phyloP scores from a whole-genome alignment of 2,113 vertebrate species.

The Athene noctua region DNA sequence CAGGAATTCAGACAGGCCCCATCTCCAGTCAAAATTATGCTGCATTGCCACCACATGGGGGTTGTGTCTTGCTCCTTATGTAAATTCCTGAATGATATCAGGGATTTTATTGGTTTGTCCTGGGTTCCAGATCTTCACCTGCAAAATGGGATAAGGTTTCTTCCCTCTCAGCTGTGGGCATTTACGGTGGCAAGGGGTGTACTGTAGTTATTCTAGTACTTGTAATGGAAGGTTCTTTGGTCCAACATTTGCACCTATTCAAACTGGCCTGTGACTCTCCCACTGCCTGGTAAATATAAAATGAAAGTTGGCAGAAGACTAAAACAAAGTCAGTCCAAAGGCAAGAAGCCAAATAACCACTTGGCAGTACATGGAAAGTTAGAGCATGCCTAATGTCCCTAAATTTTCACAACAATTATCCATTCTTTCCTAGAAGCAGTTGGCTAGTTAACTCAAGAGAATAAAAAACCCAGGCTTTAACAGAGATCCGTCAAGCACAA shows the following conservation, averaged over 20 bases:
- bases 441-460: neutral
- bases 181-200: neutral
- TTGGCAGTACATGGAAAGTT: neutral
- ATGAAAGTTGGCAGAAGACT: neutral
- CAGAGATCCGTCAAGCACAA: neutral
- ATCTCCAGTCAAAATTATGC: neutral
- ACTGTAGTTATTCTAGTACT: neutral
- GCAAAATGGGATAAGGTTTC: neutral
- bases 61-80: fast-evolving
- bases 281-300: neutral
- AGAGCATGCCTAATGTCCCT: neutral
- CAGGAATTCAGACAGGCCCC: neutral
- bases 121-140: neutral
- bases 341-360: neutral
- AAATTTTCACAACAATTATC: constrained; percentile 15
- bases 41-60: neutral
- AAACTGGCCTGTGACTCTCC: neutral
- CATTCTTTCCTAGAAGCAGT: constrained; percentile 12
- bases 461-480: neutral
- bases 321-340: neutral
- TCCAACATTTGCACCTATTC: constrained; percentile 17
- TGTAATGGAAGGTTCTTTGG: neutral
- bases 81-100: neutral
- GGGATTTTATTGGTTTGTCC: neutral
- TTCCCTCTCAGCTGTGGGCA: neutral